Base-by-base conservation (phyloP, 2,113 vertebrate genomes). In the Gallinago media region DNA sequence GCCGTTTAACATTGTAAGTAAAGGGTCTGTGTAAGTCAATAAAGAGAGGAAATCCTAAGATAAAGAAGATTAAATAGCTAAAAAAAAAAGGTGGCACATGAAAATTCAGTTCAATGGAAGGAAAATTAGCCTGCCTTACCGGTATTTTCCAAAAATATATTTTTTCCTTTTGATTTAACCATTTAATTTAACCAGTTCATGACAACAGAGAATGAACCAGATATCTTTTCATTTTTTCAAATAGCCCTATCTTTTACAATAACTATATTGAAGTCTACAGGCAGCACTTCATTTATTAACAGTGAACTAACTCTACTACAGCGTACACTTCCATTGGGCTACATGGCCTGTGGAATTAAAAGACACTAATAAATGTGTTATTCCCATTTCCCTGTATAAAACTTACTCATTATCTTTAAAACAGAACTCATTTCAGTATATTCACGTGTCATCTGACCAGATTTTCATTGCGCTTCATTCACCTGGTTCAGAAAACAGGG, bases 351-450 rank as follows among this genome's bases (percentile, higher is more conserved):
- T n/a, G 26, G 78, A 90, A 63, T 40, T n/a, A 61, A 50, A 80
- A 40, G n/a, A 46, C 32, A 46, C 29, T 7, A 34, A 66, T 9
- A 56, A 74, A 31, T 3, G 19, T 8, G 15, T 38, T 65, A 26
- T 14, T 71, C 31, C 14, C 9, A 21, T 49, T 66, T 81, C 36
- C 61, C 47, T 23, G 11, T 6, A 40, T 5, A 59, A 34, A 61
- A 31, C 5, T 20, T 11, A 9, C 13, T 54, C 2, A 0, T 0
- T 29, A 63, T 6, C 59, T 56, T 46, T 59, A 70, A 77, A 88
- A 72, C 6, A 54, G 10, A 80, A 46, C 13, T 65, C 27, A 8
- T 47, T 76, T 67, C 38, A 13, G 36, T 15, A 9, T 26, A 54
- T 70, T 70, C 38, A 16, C 9, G 3, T 26, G 8, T 27, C 44